A percentile compares a stretch with the other conserved stretches of the same genome.
phyloP scores from a whole-genome alignment of 2,113 vertebrate genomes.

The Varanus komodoensis region DNA sequence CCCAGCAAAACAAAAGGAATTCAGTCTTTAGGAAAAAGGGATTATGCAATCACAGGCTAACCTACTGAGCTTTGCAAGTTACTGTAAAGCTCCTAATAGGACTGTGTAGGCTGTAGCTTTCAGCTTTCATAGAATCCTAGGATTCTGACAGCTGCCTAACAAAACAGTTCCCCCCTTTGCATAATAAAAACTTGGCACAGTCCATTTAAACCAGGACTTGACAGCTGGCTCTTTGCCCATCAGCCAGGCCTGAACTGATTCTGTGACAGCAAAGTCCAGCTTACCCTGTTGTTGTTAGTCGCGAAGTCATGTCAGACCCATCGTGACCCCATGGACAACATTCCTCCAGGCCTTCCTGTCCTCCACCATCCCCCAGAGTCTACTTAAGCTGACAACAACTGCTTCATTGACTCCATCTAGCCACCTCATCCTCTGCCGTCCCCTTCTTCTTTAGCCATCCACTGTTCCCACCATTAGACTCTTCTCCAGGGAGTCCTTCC shows the following conservation, averaged over 20 bases:
- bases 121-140: not conserved
- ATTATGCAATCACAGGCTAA: conserved; percentile 12
- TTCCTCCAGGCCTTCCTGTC: too few relatives aligned
- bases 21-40: not conserved
- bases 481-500: too few relatives aligned
- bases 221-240: conserved; percentile 20
- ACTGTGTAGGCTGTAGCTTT: not conserved
- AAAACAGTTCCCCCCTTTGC: not conserved
- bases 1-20: not conserved
- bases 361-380: too few relatives aligned
- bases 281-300: too few relatives aligned
- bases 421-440: too few relatives aligned
- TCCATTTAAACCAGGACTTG: conserved; percentile 1
- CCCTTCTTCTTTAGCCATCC: too few relatives aligned
- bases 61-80: not conserved
- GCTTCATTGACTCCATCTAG: too few relatives aligned
- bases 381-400: too few relatives aligned
- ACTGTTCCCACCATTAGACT: too few relatives aligned
- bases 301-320: too few relatives aligned
- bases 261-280: not conserved
- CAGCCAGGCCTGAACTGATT: not conserved
- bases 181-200: conserved; percentile 17
- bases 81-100: not conserved
- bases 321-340: too few relatives aligned
- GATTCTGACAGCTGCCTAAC: conserved; percentile 9